Conservation (phyloP, 2,797 vertebrate species). For the Sebastes itinus region DNA sequence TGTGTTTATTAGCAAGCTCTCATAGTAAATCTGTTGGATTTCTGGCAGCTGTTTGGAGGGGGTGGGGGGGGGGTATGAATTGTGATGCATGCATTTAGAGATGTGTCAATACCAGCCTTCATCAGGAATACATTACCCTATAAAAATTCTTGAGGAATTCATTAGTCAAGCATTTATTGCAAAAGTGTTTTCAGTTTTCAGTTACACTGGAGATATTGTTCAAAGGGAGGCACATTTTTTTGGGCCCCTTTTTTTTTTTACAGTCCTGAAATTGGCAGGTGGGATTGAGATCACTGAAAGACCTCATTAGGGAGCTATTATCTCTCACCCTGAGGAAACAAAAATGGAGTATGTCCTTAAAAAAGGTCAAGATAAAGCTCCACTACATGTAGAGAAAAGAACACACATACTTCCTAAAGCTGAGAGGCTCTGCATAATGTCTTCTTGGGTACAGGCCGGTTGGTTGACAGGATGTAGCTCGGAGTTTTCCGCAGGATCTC, state of each 20-base stretch:
- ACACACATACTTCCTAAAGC: constrained; percentile 1
- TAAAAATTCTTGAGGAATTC: neutral
- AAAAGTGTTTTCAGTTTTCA: neutral
- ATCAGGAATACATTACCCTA: constrained; percentile 20
- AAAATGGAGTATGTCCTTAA: neutral
- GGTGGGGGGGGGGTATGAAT: neutral
- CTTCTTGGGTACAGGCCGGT: neutral
- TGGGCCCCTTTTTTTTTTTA: neutral
- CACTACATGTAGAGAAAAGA: neutral
- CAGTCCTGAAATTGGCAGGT: neutral
- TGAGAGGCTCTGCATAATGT: constrained; percentile 5
- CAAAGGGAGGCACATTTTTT: neutral
- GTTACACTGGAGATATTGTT: neutral
- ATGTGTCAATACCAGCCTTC: constrained; percentile 33
- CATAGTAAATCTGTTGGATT: constrained; percentile 65
- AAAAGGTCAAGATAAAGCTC: neutral
- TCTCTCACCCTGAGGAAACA: neutral
- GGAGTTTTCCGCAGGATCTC: constrained; percentile 28
- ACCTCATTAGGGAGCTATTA: neutral
- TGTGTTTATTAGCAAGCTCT: constrained; percentile 69
- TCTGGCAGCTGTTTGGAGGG: constrained; percentile 41
- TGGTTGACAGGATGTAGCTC: constrained; percentile 10
- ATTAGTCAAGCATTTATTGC: neutral
- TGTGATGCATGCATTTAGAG: constrained; percentile 18
- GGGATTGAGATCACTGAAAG: neutral